Base-by-base conservation (phyloP, 2,888 invertebrate genomes). In the Xanthia togata region DNA sequence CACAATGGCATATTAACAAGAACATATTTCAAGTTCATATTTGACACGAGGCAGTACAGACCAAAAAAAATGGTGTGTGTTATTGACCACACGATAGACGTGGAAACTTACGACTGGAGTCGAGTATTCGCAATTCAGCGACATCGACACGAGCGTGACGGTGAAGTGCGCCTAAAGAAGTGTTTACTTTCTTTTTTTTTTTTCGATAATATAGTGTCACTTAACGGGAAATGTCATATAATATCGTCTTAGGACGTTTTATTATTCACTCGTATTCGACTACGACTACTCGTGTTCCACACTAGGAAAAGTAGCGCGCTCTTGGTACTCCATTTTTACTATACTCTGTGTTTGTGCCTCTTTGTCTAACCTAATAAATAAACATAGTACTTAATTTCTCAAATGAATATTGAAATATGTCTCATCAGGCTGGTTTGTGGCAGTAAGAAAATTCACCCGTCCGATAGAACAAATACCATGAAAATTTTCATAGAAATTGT, bases 1-100 rank as follows among this genome's bases (percentile, higher is more conserved):
- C 57, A 65, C 76, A 73, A 76, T 70, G 67, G 70, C 53, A 11
- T 53, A 50, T 23, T 50, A 38, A 14, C 23, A 59, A 17, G 2
- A 11, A 53, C 4, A 50, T 23, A 26, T 23, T 65, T 47, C 12
- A 17, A n/a, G 26, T 55, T 76, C 11, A 12, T 65, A 20, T 65
- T 31, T 14, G 23, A 23, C 4, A 23, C 1, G 9, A 67, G 23
- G 9, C 14, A 67, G 3, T n/a, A 44, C 1, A 57, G 5, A 20
- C 23, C 0, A 23, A 57, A 70, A n/a, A 47, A 14, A 26, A 26
- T 14, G 57, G 14, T 57, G 57, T 55, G 14, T 26, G 14, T 2
- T 26, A 3, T 57, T 26, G 26, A 26, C 2, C 26, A 26, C 14
- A 57, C 1, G 14, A 57, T 57, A 6, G 14, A 57, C 5, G 12